Conservation (phyloP, 2,797 vertebrate genomes). For the Avahi laniger region DNA sequence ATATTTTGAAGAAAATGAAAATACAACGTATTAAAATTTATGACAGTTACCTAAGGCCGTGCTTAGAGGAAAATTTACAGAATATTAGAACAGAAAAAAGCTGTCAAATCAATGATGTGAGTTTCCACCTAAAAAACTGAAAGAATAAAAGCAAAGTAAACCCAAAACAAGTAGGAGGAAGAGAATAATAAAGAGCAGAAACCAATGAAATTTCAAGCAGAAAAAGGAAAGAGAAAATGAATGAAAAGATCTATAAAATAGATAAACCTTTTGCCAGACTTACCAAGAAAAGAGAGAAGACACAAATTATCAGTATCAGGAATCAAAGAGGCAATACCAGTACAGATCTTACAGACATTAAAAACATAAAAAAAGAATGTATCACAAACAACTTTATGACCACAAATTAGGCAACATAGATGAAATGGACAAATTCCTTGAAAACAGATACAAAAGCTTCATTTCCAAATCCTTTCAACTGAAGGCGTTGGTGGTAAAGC, state of each 20-base stretch:
- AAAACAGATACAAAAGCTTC: background rate
- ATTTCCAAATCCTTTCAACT: slow-evolving; percentile 6
- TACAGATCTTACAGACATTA: background rate
- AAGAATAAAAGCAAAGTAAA: slow-evolving; percentile 51
- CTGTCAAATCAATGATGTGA: background rate
- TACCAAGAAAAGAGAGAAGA: slow-evolving; percentile 8
- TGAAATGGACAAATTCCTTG: background rate
- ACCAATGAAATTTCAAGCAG: slow-evolving; percentile 40
- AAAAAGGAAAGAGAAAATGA: slow-evolving; percentile 34
- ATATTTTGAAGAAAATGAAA: slow-evolving; percentile 51
- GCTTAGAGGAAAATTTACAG: background rate
- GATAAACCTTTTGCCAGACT: background rate
- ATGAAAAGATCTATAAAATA: slow-evolving; percentile 22
- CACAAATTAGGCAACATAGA: background rate
- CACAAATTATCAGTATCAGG: background rate
- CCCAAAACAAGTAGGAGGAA: background rate
- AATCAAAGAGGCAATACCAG: background rate
- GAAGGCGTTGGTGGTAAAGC: no score
- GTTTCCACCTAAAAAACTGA: slow-evolving; percentile 20
- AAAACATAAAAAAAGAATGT: background rate
- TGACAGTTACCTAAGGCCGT: background rate
- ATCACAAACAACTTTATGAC: background rate
- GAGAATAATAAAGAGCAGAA: slow-evolving; percentile 1
- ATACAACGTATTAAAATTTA: background rate
- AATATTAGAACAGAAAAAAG: background rate